Conservation (phyloP, 2,888 invertebrate species). For the Zonitis immaculata region DNA sequence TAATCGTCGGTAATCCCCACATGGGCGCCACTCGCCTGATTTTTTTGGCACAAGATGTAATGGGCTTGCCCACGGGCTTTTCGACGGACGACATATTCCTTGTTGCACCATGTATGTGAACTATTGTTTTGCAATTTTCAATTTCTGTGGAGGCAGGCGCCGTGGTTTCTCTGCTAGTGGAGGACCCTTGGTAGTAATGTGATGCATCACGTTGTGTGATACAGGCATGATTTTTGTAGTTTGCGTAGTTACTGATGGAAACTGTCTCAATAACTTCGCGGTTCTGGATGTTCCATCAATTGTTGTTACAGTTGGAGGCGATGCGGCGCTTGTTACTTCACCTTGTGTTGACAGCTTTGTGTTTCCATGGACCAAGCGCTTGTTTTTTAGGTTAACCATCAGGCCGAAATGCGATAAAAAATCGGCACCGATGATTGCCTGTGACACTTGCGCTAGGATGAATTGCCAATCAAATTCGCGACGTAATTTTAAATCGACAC, state of each 20-base stretch:
- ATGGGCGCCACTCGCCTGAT: slow-evolving; percentile 26
- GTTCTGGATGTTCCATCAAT: neutral
- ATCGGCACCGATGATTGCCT: slow-evolving; percentile 39
- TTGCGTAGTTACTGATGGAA: neutral
- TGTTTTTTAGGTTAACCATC: slow-evolving; percentile 28
- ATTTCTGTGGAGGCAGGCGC: slow-evolving; percentile 21
- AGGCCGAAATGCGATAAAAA: slow-evolving; percentile 32
- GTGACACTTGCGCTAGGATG: slow-evolving; percentile 34
- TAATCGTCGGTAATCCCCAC: slow-evolving; percentile 28
- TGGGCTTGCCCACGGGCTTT: no score
- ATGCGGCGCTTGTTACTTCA: neutral
- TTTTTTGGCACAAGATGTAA: no score
- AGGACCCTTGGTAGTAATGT: neutral
- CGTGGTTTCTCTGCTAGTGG: neutral
- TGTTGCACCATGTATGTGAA: slow-evolving; percentile 28
- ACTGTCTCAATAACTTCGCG: neutral
- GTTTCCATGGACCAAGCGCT: slow-evolving; percentile 3
- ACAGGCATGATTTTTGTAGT: neutral
- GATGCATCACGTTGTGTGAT: neutral
- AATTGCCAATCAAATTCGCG: slow-evolving; percentile 34
- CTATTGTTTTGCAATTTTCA: slow-evolving; percentile 25
- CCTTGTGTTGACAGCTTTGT: slow-evolving; percentile 33
- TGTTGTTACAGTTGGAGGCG: neutral
- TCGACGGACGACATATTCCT: slow-evolving; percentile 30
- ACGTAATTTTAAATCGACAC: slow-evolving; percentile 28